Evolutionary conservation across 2,113 vertebrate genomes (phyloP).

Genomic region (Urocynchramus pylzowi): DNA sequence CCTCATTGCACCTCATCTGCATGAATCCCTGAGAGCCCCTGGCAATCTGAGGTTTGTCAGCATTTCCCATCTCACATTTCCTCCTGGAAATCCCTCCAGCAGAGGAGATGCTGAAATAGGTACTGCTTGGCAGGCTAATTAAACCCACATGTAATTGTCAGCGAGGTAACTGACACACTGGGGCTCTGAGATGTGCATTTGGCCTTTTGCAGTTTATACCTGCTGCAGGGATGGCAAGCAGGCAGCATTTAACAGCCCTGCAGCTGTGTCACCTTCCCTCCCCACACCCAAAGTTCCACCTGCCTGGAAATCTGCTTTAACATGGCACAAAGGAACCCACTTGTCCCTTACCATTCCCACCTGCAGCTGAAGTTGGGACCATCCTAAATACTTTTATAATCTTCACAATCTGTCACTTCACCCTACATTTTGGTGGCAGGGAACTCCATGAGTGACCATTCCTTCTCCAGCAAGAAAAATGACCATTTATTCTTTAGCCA

Average conservation of each 20-base stretch:
- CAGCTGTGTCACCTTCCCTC: background rate
- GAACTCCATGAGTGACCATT: background rate
- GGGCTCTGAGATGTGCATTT: background rate
- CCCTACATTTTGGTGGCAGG: background rate
- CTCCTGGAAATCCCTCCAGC: slow-evolving; percentile 75
- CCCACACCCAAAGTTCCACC: background rate
- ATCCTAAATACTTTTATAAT: background rate
- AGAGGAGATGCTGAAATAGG: slow-evolving; percentile 65
- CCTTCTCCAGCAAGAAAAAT: background rate
- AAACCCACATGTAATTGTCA: slow-evolving; percentile 70
- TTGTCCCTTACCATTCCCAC: background rate
- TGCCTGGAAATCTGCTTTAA: background rate
- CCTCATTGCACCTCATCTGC: slow-evolving; percentile 54
- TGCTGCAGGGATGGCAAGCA: background rate
- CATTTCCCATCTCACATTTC: slow-evolving; percentile 73
- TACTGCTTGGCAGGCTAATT: slow-evolving; percentile 62
- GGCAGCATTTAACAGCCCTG: background rate
- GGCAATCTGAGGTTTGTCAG: slow-evolving; percentile 61
- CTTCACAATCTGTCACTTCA: background rate
- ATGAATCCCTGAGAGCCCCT: slow-evolving; percentile 43
- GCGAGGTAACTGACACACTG: slow-evolving; percentile 61
- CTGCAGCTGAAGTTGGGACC: background rate
- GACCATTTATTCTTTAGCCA: background rate
- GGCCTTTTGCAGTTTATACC: background rate
- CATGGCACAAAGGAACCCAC: background rate